These are phyloP conservation scores for Nasonia longicornis DNA, from an alignment of 1,140 invertebrate species.

Conservation along the genomic window DNA sequence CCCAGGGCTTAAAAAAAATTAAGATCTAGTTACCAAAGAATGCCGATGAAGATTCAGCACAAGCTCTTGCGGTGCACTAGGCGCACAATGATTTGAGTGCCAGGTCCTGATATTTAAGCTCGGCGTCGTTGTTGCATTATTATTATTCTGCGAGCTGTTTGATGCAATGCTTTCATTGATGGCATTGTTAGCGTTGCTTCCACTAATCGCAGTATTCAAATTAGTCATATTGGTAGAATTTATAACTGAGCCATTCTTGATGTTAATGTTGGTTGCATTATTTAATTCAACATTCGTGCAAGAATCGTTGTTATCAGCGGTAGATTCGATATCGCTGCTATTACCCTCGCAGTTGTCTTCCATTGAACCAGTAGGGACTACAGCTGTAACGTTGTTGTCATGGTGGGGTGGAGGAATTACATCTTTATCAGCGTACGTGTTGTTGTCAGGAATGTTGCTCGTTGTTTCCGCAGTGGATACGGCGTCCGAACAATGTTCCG, in stretches of 20 bases:
- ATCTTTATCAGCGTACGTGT: constrained; percentile 49
- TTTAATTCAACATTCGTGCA: constrained; percentile 68
- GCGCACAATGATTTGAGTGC: constrained; percentile 30
- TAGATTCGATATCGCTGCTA: constrained; percentile 11
- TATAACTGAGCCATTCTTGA: constrained; percentile 69
- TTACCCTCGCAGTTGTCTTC: constrained; percentile 35
- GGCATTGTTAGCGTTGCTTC: constrained; percentile 64
- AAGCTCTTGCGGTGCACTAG: constrained; percentile 31
- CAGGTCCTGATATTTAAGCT: constrained; percentile 18
- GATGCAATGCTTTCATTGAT: constrained; percentile 68
- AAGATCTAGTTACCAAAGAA: constrained; percentile 18
- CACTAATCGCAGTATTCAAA: constrained; percentile 63
- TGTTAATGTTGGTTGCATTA: constrained; percentile 72
- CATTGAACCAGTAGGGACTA: constrained; percentile 24
- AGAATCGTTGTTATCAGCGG: constrained; percentile 48
- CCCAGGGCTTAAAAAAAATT: not conserved
- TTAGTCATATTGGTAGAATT: constrained; percentile 60
- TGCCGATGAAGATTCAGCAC: constrained; percentile 40
- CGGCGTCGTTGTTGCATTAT: constrained; percentile 39
- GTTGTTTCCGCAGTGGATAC: constrained; percentile 8
- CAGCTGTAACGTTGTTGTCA: constrained; percentile 47
- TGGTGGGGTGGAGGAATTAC: not conserved
- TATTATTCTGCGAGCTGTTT: constrained; percentile 61
- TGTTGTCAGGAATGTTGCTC: constrained; percentile 51
- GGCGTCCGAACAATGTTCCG: constrained; percentile 54